Conservation (phyloP, 2,113 vertebrate genomes). For the Tragelaphus scriptus region DNA sequence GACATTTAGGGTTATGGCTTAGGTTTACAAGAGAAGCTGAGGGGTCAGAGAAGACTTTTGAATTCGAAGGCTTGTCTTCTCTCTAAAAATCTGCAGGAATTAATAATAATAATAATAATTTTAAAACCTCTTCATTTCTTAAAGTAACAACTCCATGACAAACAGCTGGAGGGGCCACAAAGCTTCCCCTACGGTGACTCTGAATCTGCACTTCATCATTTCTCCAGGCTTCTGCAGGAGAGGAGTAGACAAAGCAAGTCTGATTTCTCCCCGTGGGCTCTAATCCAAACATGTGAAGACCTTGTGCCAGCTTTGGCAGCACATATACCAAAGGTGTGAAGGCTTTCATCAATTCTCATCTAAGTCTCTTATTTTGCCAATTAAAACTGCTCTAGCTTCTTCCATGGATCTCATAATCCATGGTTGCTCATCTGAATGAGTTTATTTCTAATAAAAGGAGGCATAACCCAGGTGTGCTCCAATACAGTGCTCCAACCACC, state of each 20-base stretch:
- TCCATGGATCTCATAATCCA: not conserved
- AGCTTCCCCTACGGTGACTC: not conserved
- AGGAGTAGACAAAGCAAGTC: not conserved
- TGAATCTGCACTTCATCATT: not conserved
- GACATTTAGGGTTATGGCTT: not conserved
- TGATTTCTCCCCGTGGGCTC: not conserved
- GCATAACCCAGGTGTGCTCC: not conserved
- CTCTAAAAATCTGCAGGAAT: not conserved
- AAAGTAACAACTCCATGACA: not conserved
- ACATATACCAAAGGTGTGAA: not conserved
- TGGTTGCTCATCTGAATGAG: not conserved
- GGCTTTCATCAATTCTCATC: not conserved
- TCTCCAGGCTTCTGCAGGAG: not conserved
- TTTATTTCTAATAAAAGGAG: not conserved
- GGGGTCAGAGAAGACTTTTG: not conserved
- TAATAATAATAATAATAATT: not conserved
- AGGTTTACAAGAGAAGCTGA: not conserved
- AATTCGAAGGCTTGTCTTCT: not conserved
- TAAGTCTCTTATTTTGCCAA: not conserved
- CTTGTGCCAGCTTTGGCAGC: not conserved
- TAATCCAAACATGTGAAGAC: not conserved
- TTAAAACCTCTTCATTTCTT: not conserved
- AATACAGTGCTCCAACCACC: not conserved
- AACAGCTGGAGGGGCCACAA: not conserved
- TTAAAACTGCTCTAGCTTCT: not conserved